phyloP scores from a whole-genome alignment of 2,797 vertebrate species.

The Dallia pectoralis region DNA sequence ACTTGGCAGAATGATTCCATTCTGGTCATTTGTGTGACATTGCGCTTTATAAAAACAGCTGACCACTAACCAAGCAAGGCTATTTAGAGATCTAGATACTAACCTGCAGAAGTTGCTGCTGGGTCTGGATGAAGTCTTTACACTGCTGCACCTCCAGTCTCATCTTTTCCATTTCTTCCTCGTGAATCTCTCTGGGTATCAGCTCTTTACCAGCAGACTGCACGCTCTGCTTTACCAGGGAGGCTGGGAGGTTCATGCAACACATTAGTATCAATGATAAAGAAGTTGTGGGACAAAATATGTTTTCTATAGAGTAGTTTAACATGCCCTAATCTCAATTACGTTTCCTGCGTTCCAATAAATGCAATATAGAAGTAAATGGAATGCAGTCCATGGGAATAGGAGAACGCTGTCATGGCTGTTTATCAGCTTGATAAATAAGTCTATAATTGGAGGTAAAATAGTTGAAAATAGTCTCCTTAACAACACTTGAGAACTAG shows the following conservation, averaged over 20 bases:
- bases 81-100: neutral
- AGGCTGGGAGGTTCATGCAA: conserved; percentile 65
- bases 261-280: neutral
- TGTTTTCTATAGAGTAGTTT: neutral
- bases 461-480: too few relatives aligned
- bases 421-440: too few relatives aligned
- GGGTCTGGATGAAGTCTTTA: conserved; percentile 93
- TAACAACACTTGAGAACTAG: too few relatives aligned
- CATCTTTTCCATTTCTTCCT: conserved; percentile 86
- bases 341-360: too few relatives aligned
- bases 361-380: too few relatives aligned
- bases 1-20: neutral
- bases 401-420: too few relatives aligned
- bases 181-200: conserved; percentile 84
- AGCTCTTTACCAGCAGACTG: conserved; percentile 75
- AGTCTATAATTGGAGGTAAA: too few relatives aligned
- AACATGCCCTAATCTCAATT: too few relatives aligned
- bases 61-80: too few relatives aligned
- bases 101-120: conserved; percentile 94
- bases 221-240: conserved; percentile 77
- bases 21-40: too few relatives aligned
- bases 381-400: too few relatives aligned
- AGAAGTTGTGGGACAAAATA: neutral
- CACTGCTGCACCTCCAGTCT: conserved; percentile 90
- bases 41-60: too few relatives aligned